phyloP scores from a whole-genome alignment of 2,113 vertebrate species.

The Tupaia chinensis region DNA sequence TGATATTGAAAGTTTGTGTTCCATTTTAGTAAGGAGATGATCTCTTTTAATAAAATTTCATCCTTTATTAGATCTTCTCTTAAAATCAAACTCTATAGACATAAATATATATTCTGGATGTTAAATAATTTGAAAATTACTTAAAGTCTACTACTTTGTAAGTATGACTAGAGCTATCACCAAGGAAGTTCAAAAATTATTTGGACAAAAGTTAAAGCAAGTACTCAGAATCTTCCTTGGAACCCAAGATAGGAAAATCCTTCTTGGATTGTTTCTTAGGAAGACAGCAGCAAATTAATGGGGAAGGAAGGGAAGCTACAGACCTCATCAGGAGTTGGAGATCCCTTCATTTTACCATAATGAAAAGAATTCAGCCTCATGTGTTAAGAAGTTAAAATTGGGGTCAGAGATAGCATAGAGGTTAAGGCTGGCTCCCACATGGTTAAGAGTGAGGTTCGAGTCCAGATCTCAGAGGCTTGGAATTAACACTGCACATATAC shows the following conservation, averaged over 20 bases:
- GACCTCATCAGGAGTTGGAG: background rate
- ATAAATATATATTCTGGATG: background rate
- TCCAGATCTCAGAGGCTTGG: no score
- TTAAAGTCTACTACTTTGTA: background rate
- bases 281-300: background rate
- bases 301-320: background rate
- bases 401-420: no score
- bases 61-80: background rate
- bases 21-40: background rate
- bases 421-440: no score
- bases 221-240: background rate
- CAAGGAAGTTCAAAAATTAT: background rate
- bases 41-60: background rate
- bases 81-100: background rate
- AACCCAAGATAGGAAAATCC: accelerated
- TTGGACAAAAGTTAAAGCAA: background rate
- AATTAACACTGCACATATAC: no score
- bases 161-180: background rate
- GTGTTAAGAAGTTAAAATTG: background rate
- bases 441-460: no score
- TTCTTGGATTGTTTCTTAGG: background rate
- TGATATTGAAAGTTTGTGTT: background rate
- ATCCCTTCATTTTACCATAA: background rate
- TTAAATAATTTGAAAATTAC: background rate
- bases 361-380: background rate